Conservation (phyloP, 2,888 invertebrate genomes). For the Ophion ventricosus region DNA sequence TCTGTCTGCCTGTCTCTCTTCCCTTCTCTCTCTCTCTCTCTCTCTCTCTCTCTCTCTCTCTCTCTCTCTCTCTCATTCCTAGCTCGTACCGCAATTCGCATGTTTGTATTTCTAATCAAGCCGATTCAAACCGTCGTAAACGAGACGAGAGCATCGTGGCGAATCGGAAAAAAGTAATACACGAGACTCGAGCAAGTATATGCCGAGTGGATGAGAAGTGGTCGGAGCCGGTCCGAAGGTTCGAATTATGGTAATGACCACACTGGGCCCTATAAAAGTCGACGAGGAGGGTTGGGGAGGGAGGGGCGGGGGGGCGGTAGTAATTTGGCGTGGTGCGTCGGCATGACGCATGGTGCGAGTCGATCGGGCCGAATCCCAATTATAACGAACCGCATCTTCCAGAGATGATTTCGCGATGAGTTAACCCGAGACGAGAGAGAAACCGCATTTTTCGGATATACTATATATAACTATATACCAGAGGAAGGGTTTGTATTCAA, state of each 20-base stretch:
- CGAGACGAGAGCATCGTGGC: background rate
- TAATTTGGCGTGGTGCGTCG: conserved; percentile 43
- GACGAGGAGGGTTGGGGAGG: background rate
- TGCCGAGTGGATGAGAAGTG: conserved; percentile 58
- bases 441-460: conserved; percentile 24
- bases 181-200: conserved; percentile 32
- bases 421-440: conserved; percentile 22
- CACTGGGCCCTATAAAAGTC: conserved; percentile 54
- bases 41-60: background rate
- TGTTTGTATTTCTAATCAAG: conserved; percentile 15
- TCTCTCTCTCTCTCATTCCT: background rate
- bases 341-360: conserved; percentile 42
- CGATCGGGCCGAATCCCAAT: conserved; percentile 60
- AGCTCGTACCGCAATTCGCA: background rate
- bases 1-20: too few species aligned
- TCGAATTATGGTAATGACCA: conserved; percentile 64
- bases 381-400: conserved; percentile 25
- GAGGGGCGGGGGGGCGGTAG: conserved; percentile 17
- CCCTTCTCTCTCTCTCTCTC: background rate
- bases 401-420: conserved; percentile 7
- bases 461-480: conserved; percentile 3
- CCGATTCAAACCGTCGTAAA: background rate
- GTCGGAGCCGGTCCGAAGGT: conserved; percentile 43
- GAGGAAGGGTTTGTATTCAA: conserved; percentile 30
- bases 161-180: conserved; percentile 32